Evolutionary conservation across 2,888 invertebrate species (phyloP).

Genomic region (Ophraella communa): DNA sequence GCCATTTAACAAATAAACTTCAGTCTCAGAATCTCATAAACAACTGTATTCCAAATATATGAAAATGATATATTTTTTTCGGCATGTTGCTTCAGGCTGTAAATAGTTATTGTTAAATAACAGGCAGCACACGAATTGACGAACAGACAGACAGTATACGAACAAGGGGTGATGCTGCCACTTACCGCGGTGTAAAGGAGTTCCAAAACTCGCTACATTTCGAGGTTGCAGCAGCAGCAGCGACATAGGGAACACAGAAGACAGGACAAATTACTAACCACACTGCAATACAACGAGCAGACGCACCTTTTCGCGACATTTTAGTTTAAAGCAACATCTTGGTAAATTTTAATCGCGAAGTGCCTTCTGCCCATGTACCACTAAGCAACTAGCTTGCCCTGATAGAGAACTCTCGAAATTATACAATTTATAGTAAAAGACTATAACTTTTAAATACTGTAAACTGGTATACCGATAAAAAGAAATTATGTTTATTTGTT

Average conservation of each 20-base stretch:
- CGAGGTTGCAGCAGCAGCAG: conserved; percentile 59
- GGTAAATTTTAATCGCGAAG: neutral
- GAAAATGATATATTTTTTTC: conserved; percentile 10
- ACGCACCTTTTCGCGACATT: conserved; percentile 21
- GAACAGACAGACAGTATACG: conserved; percentile 56
- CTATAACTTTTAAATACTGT: too few species aligned
- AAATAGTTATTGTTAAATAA: conserved; percentile 29
- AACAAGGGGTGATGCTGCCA: conserved; percentile 67
- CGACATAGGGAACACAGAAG: conserved; percentile 76
- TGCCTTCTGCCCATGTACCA: conserved; percentile 50
- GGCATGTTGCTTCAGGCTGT: conserved; percentile 29
- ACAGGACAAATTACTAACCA: conserved; percentile 63
- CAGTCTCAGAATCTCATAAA: conserved; percentile 11
- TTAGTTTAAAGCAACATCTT: neutral
- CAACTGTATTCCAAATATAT: conserved; percentile 3
- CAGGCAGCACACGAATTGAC: conserved; percentile 60
- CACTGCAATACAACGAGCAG: conserved; percentile 52
- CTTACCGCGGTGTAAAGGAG: conserved; percentile 98
- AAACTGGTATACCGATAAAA: too few species aligned
- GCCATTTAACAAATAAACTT: too few species aligned
- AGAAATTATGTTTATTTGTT: too few species aligned
- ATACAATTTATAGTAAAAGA: too few species aligned
- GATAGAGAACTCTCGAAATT: conserved; percentile 6
- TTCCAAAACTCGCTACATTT: conserved; percentile 95
- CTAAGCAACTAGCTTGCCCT: conserved; percentile 48